Percentiles rank a stretch among this genome's conserved stretches.
phyloP scores from a whole-genome alignment of 1,140 invertebrate genomes.

The Nephila pilipes region DNA sequence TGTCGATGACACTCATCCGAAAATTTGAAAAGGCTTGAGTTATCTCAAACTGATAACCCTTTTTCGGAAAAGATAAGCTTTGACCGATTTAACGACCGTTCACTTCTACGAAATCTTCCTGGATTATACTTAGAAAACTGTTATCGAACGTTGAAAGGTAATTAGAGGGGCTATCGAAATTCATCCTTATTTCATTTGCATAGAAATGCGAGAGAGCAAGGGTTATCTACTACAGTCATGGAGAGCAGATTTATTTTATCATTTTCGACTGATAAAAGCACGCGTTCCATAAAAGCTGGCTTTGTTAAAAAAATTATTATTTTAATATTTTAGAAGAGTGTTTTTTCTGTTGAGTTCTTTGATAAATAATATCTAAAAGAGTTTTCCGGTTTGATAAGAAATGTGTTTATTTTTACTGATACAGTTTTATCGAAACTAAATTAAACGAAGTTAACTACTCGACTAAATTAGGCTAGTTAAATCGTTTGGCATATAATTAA shows the following conservation, averaged over 20 bases:
- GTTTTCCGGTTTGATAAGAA: too few relatives aligned
- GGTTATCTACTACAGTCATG: neutral
- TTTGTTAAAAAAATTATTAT: neutral
- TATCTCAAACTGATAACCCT: neutral
- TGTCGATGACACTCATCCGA: neutral
- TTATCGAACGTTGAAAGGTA: slow-evolving; percentile 6
- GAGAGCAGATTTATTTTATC: neutral
- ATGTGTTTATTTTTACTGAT: too few relatives aligned
- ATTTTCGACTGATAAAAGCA: neutral
- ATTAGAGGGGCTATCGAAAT: neutral
- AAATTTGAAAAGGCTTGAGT: neutral
- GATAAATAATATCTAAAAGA: too few relatives aligned
- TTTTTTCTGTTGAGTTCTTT: too few relatives aligned
- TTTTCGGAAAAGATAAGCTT: neutral
- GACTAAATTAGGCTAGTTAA: too few relatives aligned
- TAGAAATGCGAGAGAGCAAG: neutral
- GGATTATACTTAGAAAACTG: neutral
- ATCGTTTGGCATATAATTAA: too few relatives aligned
- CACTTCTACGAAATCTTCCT: neutral
- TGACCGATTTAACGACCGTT: neutral
- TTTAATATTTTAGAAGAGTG: too few relatives aligned
- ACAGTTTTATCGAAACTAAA: too few relatives aligned
- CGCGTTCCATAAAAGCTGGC: neutral
- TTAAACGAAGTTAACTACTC: too few relatives aligned
- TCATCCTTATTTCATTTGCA: neutral